Base-by-base conservation (phyloP, 1,140 invertebrate species). In the Drosophila busckii region DNA sequence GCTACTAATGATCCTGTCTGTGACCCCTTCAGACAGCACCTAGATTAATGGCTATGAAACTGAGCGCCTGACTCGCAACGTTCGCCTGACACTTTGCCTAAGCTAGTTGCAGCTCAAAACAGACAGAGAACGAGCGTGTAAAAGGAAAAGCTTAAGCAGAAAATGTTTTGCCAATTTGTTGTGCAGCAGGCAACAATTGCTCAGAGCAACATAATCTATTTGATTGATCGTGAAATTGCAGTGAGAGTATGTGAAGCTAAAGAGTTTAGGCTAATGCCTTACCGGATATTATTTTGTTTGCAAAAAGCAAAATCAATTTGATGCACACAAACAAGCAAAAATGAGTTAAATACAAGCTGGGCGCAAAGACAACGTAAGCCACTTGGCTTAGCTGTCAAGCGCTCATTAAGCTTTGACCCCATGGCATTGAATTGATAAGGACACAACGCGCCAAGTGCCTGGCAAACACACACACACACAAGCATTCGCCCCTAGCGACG, bases 351-450 rank as follows among this genome's bases (percentile, higher is more conserved):
- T 46, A 42, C 46, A 56, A 59, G 26, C 10, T 13, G 19, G 20
- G 8, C 12, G 4, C 10, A 16, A 10, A 26, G 38, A 25, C 34
- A 53, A 41, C 55, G 37, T 45, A 73, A 82, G 69, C 44, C 69
- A 80, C 69, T 80, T 75, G 59, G 55, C 69, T 55, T 16, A 34
- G 45, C 64, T 82, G 73, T 82, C 73, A 80, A 61, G 50, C 64
- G 55, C 73, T 82, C 75, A 80, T 80, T 82, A 75, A 75, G 73
- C 69, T 59, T 49, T 73, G 75, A 80, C 55, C n/a, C 75, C 64
- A 44, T 69, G 54, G 63, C 68, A 71, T 26, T 31, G 49, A 44
- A 53, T 42, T 70, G 70, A 76, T 70, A 75, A 66, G 55, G 60
- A 69, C 38, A n/a, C n/a, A 40, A 26, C 41, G 32, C 19, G 34